Percentiles rank a stretch among this genome's conserved stretches.
phyloP scores from a whole-genome alignment of 2,113 vertebrate genomes.

The Odobenus rosmarus region DNA sequence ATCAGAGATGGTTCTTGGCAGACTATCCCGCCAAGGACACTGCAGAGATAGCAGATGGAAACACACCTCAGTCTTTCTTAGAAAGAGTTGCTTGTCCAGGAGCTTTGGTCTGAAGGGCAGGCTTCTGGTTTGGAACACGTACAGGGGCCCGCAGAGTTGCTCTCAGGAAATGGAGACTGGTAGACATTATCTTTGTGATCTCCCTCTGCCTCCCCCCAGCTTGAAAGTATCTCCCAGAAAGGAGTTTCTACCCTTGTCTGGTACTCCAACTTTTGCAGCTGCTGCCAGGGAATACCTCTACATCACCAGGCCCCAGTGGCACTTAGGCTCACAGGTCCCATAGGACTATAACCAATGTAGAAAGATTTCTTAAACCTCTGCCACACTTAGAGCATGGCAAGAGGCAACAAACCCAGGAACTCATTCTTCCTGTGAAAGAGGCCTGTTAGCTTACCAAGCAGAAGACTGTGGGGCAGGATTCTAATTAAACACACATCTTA shows the following conservation, averaged over 20 bases:
- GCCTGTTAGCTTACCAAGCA: background rate
- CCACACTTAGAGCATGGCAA: background rate
- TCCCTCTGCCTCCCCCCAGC: background rate
- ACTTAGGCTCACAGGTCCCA: background rate
- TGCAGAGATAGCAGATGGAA: accelerated
- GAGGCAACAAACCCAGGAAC: background rate
- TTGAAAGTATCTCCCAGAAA: background rate
- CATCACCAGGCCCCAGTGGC: background rate
- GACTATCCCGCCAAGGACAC: background rate
- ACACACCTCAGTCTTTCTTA: background rate
- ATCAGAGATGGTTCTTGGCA: background rate
- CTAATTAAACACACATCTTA: background rate
- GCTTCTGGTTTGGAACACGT: background rate
- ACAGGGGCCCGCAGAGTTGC: background rate
- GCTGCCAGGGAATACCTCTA: background rate
- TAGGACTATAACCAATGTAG: background rate
- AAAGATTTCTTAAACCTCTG: background rate
- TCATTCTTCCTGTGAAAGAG: background rate
- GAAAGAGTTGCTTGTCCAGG: background rate
- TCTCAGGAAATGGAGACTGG: background rate
- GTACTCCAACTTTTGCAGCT: background rate
- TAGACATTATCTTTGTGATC: background rate
- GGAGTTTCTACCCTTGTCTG: background rate
- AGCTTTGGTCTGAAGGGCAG: background rate
- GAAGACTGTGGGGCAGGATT: background rate